Evolutionary conservation across 2,888 invertebrate species (phyloP), one percentile per base, ranked within the genome.

Genomic region (Silvanus unidentatus): DNA sequence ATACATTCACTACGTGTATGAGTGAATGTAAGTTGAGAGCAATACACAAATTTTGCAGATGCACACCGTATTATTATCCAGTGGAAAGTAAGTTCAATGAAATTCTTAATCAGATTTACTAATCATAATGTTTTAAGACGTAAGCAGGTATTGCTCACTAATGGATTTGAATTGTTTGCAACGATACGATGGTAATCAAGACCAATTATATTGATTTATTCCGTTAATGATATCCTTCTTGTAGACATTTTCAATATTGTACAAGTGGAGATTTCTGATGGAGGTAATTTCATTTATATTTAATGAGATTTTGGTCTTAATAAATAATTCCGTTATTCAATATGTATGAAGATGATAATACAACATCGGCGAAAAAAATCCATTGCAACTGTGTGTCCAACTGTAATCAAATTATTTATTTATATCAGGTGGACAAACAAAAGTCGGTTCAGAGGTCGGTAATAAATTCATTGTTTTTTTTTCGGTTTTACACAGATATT

Each of bases 11-110:
- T 3, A 48, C 45, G 36, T 50, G 50, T 28, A 43, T 48, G 2
- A 48, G 43, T 35, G 37, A 43, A 29, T 50, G 50, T 14, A 47
- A 42, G 39, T 43, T 45, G 3, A 45, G 30, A 29, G 43, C 38
- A 13, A 41, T 48, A 27, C 29, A 35, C 9, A 36, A 36, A 14
- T 39, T 43, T 13, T 50, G 50, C 11, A 13, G 12, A 6, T 50
- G 50, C 22, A 22, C 45, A 5, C 50, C 50, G n/a, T 50, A 36
- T 39, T 50, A 47, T 22, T 45, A 47, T 16, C 43, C 45, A 1
- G 12, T 39, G 4, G 28, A 29, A 40, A 40, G 45, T 47, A 41
- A 16, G n/a, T 38, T 14, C 4, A 32, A 32, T 32, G 3, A n/a
- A 32, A 5, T 32, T 12, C 5, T 28, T 9, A 28, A 28, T 28